phyloP scores from a whole-genome alignment of 1,140 invertebrate genomes.

The Diuraphis noxia region DNA sequence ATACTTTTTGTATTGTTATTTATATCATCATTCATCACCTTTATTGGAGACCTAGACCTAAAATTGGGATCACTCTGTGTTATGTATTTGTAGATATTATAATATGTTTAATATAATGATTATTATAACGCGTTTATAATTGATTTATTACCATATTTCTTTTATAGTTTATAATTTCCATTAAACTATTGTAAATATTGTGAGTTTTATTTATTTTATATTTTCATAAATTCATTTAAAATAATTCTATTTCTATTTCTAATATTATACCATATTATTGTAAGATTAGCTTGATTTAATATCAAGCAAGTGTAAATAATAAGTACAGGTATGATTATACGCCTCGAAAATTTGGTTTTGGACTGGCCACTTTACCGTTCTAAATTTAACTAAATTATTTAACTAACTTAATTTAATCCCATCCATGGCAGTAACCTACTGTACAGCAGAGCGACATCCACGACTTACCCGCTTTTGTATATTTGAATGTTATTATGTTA shows the following conservation, averaged over 20 bases:
- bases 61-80: neutral
- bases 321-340: neutral
- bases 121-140: neutral
- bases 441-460: no score
- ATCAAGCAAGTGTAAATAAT: no score
- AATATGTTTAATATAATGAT: neutral
- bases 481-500: neutral
- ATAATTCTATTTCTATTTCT: neutral
- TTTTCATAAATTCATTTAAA: no score
- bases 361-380: neutral
- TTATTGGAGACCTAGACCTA: neutral
- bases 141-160: neutral
- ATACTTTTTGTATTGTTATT: no score
- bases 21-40: no score
- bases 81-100: neutral
- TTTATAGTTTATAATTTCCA: neutral
- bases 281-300: neutral
- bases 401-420: no score
- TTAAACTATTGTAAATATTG: neutral
- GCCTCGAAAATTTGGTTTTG: neutral
- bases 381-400: neutral
- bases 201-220: neutral
- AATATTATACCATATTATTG: neutral
- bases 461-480: no score
- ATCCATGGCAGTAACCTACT: no score